A percentile compares a stretch with the other conserved stretches of the same genome.
Evolutionary conservation across 2,888 invertebrate species (phyloP).

Genomic region (Platycnemis pennipes): DNA sequence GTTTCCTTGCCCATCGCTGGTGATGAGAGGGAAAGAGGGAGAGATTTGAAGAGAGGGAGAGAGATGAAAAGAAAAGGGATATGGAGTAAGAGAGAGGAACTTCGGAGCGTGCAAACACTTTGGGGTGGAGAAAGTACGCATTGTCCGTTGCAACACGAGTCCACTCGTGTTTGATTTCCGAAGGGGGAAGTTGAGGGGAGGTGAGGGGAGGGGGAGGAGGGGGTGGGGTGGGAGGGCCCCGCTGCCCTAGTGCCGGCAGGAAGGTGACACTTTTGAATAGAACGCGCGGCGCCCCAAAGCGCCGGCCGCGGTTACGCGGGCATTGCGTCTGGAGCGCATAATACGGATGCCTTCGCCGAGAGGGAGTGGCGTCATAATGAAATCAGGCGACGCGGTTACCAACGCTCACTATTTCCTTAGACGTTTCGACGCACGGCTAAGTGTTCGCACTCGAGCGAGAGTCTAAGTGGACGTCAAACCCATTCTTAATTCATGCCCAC

Average conservation of each 20-base stretch:
- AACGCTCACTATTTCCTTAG: too few species aligned
- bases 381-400: too few species aligned
- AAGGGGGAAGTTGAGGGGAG: background rate
- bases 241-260: background rate
- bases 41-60: too few species aligned
- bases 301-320: background rate
- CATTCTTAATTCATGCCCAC: too few species aligned
- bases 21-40: too few species aligned
- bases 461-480: too few species aligned
- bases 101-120: background rate
- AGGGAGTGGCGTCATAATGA: background rate
- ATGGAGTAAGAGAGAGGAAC: background rate
- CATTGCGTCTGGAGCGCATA: background rate
- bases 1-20: too few species aligned
- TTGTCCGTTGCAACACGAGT: conserved; percentile 59
- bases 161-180: conserved; percentile 43
- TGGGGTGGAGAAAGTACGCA: conserved; percentile 47
- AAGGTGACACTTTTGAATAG: background rate
- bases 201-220: background rate
- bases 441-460: too few species aligned
- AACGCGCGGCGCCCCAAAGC: background rate
- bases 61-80: background rate
- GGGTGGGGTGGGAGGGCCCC: background rate
- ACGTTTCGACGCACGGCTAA: too few species aligned
- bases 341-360: background rate